Evolutionary conservation across 2,888 invertebrate genomes (phyloP).

Genomic region (Cantharis rufa): DNA sequence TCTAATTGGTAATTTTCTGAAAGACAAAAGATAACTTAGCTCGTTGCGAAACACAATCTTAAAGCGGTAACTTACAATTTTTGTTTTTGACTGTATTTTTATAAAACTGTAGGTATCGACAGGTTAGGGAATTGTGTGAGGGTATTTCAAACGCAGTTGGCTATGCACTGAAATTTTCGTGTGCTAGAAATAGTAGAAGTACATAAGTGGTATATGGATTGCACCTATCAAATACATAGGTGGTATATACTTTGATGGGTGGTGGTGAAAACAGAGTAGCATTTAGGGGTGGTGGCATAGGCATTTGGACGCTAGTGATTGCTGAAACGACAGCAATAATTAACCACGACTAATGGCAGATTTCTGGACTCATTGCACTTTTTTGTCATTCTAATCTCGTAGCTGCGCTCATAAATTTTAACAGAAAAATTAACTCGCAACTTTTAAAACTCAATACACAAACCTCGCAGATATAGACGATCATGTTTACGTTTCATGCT

Average conservation of each 20-base stretch:
- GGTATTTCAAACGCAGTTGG: slow-evolving; percentile 55
- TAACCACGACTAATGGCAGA: slow-evolving; percentile 23
- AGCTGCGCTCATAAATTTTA: neutral
- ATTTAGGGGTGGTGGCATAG: slow-evolving; percentile 28
- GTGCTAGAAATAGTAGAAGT: slow-evolving; percentile 36
- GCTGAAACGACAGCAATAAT: slow-evolving; percentile 26
- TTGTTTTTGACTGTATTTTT: slow-evolving; percentile 39
- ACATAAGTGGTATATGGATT: slow-evolving; percentile 37
- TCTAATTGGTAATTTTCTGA: slow-evolving; percentile 46
- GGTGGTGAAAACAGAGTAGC: slow-evolving; percentile 30
- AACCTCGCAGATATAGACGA: neutral
- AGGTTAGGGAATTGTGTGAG: slow-evolving; percentile 54
- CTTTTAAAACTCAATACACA: neutral
- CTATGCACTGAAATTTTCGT: slow-evolving; percentile 57
- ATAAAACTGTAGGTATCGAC: slow-evolving; percentile 57
- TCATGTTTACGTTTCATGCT: neutral
- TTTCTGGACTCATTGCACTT: slow-evolving; percentile 6
- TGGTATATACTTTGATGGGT: slow-evolving; percentile 21
- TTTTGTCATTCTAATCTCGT: neutral
- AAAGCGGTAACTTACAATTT: slow-evolving; percentile 41
- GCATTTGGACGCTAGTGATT: slow-evolving; percentile 25
- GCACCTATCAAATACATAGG: slow-evolving; percentile 25
- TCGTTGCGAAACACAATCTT: neutral
- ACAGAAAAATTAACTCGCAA: neutral
- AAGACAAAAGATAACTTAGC: slow-evolving; percentile 31